Percentiles rank a stretch among this genome's conserved stretches.
These are phyloP conservation scores for Pipistrellus pipistrellus DNA, from an alignment of 2,797 vertebrate genomes.

Conservation along the genomic window DNA sequence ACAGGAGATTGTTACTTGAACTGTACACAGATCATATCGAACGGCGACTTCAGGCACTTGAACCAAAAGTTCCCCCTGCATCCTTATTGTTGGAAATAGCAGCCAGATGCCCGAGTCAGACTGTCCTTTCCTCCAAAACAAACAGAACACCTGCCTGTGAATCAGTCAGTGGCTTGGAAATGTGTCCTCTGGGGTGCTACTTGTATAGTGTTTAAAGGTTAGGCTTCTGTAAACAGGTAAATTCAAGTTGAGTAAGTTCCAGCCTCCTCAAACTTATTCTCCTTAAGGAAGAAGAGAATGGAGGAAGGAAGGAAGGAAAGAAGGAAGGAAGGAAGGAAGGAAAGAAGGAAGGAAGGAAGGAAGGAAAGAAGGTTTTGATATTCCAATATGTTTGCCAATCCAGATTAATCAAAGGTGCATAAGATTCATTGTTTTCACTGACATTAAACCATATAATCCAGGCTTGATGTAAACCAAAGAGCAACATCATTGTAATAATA, in stretches of 20 bases:
- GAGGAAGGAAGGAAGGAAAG: too few relatives aligned
- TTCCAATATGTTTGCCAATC: too few relatives aligned
- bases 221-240: not conserved
- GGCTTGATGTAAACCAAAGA: too few relatives aligned
- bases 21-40: not conserved
- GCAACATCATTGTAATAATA: too few relatives aligned
- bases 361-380: too few relatives aligned
- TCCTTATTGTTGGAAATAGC: conserved; percentile 54
- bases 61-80: conserved; percentile 60
- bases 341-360: too few relatives aligned
- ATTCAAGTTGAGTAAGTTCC: not conserved
- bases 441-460: too few relatives aligned
- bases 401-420: too few relatives aligned
- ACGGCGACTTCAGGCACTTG: conserved; percentile 60
- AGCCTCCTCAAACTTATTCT: not conserved
- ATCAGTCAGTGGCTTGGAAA: not conserved
- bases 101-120: not conserved
- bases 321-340: not conserved
- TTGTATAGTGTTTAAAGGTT: not conserved
- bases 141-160: not conserved
- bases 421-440: too few relatives aligned
- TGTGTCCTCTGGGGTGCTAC: not conserved
- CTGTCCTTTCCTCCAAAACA: conserved; percentile 22
- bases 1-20: not conserved
- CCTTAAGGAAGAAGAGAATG: not conserved